phyloP scores from a whole-genome alignment of 2,113 vertebrate genomes.

The Pithys albifrons region DNA sequence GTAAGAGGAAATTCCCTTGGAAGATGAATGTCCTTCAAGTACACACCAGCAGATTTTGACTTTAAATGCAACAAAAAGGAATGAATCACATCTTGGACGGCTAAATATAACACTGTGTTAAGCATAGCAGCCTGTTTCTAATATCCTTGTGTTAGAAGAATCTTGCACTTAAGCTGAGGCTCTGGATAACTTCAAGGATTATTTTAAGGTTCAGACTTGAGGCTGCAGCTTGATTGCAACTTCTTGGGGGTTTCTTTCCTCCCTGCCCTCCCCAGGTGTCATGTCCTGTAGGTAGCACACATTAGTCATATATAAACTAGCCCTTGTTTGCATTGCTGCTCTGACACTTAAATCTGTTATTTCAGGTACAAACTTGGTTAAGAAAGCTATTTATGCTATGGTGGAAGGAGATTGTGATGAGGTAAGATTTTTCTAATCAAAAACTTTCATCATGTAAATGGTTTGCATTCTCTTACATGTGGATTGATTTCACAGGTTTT shows the following conservation, averaged over 20 bases:
- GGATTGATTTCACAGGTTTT: constrained; percentile 13
- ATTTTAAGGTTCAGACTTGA: background rate
- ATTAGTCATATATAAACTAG: background rate
- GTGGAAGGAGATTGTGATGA: constrained; percentile 99
- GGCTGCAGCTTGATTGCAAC: constrained; percentile 21
- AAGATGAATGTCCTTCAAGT: constrained; percentile 60
- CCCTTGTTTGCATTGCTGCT: background rate
- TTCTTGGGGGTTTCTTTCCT: background rate
- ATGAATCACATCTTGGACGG: constrained; percentile 55
- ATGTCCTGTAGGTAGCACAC: background rate
- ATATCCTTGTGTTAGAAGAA: constrained; percentile 32
- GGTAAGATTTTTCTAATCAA: constrained; percentile 79
- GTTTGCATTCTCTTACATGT: background rate
- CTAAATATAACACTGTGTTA: constrained; percentile 53
- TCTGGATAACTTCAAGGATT: constrained; percentile 8
- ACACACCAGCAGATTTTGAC: constrained; percentile 34
- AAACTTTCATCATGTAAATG: background rate
- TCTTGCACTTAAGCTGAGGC: constrained; percentile 41
- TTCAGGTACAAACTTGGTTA: constrained; percentile 99
- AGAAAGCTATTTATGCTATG: constrained; percentile 99
- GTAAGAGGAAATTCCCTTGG: constrained; percentile 61
- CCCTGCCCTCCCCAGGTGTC: background rate
- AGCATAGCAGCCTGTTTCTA: constrained; percentile 58
- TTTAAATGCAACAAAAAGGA: constrained; percentile 56
- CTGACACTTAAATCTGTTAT: constrained; percentile 71